A percentile compares a stretch with the other conserved stretches of the same genome.
These are phyloP conservation scores for Cecidostiba fungosa DNA, from an alignment of 2,888 invertebrate species.

Conservation along the genomic window DNA sequence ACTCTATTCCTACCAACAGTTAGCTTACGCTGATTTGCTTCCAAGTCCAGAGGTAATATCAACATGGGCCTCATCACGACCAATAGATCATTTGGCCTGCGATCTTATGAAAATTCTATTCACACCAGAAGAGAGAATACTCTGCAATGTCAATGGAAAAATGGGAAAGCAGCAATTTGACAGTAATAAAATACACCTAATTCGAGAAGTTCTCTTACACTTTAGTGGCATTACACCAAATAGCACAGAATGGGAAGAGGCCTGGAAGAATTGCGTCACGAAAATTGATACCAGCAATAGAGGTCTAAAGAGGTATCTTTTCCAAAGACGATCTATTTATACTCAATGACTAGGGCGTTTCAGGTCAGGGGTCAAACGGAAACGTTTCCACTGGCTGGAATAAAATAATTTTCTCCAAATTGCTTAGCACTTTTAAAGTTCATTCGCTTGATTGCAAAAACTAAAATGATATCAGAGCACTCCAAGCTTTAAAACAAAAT, in stretches of 20 bases:
- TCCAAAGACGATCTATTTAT: conserved; percentile 77
- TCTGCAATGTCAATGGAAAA: conserved; percentile 81
- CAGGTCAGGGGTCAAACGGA: conserved; percentile 77
- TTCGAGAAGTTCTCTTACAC: conserved; percentile 79
- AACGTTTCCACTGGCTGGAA: conserved; percentile 76
- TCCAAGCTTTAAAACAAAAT: conserved; percentile 8
- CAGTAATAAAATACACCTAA: conserved; percentile 79
- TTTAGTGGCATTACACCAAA: conserved; percentile 78
- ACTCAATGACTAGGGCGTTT: conserved; percentile 78
- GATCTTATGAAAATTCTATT: conserved; percentile 81
- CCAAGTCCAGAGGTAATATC: conserved; percentile 79
- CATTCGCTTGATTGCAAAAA: conserved; percentile 33
- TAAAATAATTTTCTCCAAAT: conserved; percentile 30
- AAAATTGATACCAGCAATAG: conserved; percentile 81
- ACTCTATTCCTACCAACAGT: conserved; percentile 79
- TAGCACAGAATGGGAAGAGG: conserved; percentile 79
- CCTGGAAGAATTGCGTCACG: conserved; percentile 81
- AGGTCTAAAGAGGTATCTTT: conserved; percentile 80
- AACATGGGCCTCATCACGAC: conserved; percentile 79
- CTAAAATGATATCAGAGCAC: conserved; percentile 15
- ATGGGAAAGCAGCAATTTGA: conserved; percentile 81
- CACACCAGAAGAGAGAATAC: conserved; percentile 79
- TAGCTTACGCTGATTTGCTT: conserved; percentile 79
- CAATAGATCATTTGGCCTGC: conserved; percentile 80
- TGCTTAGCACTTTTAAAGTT: conserved; percentile 37